Evolutionary conservation across 2,797 vertebrate genomes (phyloP).

Genomic region (Malacoctenus gilli): DNA sequence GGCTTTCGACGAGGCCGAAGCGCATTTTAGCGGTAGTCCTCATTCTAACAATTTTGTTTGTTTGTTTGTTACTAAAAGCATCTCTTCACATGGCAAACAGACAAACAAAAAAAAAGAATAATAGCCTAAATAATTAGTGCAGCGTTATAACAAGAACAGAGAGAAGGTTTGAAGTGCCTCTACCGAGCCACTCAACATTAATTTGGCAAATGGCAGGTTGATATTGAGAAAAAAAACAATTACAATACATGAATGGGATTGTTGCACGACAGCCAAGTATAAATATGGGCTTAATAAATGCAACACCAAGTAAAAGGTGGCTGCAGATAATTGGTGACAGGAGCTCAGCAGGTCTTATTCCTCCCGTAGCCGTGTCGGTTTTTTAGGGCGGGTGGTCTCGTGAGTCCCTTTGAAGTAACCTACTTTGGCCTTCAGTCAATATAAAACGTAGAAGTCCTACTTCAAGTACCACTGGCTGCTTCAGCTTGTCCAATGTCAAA

Average conservation of each 20-base stretch:
- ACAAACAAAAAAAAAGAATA: neutral
- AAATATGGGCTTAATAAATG: constrained; percentile 3
- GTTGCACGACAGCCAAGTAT: neutral
- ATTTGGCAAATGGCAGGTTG: neutral
- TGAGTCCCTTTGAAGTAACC: too few species aligned
- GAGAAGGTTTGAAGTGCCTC: neutral
- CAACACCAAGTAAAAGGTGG: constrained; percentile 3
- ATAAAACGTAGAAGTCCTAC: too few species aligned
- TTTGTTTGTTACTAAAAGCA: neutral
- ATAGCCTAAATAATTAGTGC: neutral
- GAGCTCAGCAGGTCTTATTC: neutral
- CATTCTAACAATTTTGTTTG: neutral
- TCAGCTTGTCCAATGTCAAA: too few species aligned
- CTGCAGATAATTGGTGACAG: neutral
- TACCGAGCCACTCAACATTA: neutral
- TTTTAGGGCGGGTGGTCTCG: too few species aligned
- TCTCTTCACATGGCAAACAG: neutral
- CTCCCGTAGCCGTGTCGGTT: neutral
- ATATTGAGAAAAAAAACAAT: neutral
- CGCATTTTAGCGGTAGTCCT: too few species aligned
- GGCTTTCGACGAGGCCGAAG: too few species aligned
- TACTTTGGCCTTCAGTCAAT: too few species aligned
- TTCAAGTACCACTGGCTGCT: too few species aligned
- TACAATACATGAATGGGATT: constrained; percentile 1
- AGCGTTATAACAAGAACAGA: too few species aligned